Conservation (phyloP, 2,797 vertebrate species). For the Acropternis orthonyx region DNA sequence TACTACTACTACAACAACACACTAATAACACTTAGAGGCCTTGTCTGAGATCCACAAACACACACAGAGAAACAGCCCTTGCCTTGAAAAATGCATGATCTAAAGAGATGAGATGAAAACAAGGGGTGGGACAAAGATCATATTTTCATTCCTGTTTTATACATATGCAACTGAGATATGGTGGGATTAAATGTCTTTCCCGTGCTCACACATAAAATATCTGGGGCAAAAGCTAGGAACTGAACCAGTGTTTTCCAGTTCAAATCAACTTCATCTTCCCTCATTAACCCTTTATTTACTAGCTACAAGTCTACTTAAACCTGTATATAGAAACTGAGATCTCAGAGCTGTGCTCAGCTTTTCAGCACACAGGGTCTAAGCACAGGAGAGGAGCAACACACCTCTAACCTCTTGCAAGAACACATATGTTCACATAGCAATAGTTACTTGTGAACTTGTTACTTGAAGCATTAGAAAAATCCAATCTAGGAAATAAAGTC, state of each 20-base stretch:
- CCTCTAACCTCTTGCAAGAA: neutral
- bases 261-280: neutral
- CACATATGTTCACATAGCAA: neutral
- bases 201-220: conserved; percentile 47
- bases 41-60: neutral
- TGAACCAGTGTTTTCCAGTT: conserved; percentile 1
- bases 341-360: neutral
- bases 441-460: neutral
- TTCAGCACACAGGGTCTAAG: neutral
- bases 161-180: conserved; percentile 7
- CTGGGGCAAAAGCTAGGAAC: conserved; percentile 35
- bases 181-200: conserved; percentile 41
- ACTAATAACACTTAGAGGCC: neutral
- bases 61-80: neutral
- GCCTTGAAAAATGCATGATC: neutral
- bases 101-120: conserved; percentile 17
- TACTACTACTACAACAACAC: neutral
- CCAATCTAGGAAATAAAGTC: neutral
- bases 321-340: neutral
- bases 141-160: conserved; percentile 44
- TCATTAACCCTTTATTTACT: conserved; percentile 10
- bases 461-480: neutral
- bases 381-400: neutral
- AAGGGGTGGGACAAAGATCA: neutral
- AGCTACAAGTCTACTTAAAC: neutral